Evolutionary conservation across 2,113 vertebrate species (phyloP).

Genomic region (Sminthopsis crassicaudata): DNA sequence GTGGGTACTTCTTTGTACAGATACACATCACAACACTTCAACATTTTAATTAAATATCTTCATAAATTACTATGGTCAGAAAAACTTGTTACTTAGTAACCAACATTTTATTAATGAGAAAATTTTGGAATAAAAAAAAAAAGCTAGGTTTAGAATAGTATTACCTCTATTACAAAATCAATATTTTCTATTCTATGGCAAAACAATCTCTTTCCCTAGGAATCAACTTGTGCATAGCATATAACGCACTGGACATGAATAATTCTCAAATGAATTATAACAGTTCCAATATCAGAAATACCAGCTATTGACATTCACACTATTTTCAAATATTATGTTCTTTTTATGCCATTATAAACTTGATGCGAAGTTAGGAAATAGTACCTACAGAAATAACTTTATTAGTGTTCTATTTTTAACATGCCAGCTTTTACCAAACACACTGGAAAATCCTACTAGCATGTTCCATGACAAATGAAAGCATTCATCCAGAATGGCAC

Average conservation of each 20-base stretch:
- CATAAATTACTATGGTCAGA: not conserved
- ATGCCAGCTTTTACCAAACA: not conserved
- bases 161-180: not conserved
- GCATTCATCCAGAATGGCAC: not conserved
- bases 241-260: slow-evolving; percentile 7
- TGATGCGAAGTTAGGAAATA: slow-evolving; percentile 22
- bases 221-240: not conserved
- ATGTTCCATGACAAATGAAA: not conserved
- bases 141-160: not conserved
- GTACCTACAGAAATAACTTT: not conserved
- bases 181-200: not conserved
- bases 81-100: not conserved
- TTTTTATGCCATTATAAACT: slow-evolving; percentile 29
- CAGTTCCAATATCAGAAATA: slow-evolving; percentile 38
- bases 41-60: not conserved
- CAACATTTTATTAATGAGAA: not conserved
- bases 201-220: not conserved
- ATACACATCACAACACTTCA: not conserved
- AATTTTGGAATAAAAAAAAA: not conserved
- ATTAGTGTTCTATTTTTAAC: not conserved
- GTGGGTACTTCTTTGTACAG: not conserved
- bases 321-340: slow-evolving; percentile 22
- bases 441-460: not conserved
- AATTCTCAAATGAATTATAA: slow-evolving; percentile 43
- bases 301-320: slow-evolving; percentile 26